phyloP scores from a whole-genome alignment of 1,140 invertebrate genomes.

The Drosophila kikkawai region DNA sequence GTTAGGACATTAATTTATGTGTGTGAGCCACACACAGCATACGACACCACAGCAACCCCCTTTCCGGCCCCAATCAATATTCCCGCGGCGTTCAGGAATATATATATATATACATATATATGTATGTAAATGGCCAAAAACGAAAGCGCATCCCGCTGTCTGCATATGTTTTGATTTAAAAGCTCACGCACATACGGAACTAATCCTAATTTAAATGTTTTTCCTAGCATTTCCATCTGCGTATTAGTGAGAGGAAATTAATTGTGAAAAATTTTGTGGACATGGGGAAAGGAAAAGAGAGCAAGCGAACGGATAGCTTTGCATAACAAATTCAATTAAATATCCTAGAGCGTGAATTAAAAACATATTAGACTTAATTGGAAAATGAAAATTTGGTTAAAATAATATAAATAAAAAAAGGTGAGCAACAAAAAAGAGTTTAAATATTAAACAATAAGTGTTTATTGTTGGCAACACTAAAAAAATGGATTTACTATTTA shows the following conservation, averaged over 20 bases:
- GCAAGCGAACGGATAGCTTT: conserved; percentile 31
- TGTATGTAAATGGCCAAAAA: conserved; percentile 38
- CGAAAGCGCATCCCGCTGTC: conserved; percentile 26
- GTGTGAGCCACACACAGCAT: conserved; percentile 16
- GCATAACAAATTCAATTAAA: conserved; percentile 76
- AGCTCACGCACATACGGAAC: conserved; percentile 56
- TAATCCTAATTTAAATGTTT: conserved; percentile 78
- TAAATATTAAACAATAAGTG: conserved; percentile 41
- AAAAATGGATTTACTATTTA: background rate
- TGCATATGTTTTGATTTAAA: conserved; percentile 59
- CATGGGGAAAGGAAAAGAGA: conserved; percentile 12
- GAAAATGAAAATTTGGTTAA: conserved; percentile 66
- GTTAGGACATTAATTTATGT: conserved; percentile 74
- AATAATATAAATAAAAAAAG: conserved; percentile 30
- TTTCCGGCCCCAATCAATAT: conserved; percentile 43
- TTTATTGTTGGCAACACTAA: background rate
- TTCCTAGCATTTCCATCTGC: conserved; percentile 3
- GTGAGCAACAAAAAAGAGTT: background rate
- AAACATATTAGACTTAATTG: conserved; percentile 67
- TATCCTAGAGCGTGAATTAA: conserved; percentile 50
- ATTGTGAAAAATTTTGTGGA: conserved; percentile 42
- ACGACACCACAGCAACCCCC: background rate
- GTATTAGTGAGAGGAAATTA: conserved; percentile 52
- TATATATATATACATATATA: conserved; percentile 9
- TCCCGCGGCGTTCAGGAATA: conserved; percentile 45